Evolutionary conservation across 2,888 invertebrate species (phyloP).

Genomic region (Hydropsyche betteni): DNA sequence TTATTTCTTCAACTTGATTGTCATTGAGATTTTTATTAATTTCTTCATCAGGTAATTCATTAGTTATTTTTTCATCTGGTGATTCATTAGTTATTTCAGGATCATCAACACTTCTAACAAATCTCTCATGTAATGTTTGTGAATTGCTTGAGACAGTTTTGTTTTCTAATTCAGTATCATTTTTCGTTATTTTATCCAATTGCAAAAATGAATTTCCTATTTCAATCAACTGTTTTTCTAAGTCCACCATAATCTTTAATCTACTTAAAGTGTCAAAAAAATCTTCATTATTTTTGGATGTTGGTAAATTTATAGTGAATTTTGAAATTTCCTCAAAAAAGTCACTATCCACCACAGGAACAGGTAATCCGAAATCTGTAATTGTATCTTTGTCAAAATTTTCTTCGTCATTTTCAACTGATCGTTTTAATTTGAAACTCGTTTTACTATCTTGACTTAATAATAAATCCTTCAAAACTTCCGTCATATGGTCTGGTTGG

Average conservation of each 20-base stretch:
- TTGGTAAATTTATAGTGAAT: not conserved
- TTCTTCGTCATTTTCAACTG: not conserved
- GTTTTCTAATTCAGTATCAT: not conserved
- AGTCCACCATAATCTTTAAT: slow-evolving; percentile 41
- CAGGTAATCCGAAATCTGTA: not conserved
- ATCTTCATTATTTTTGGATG: slow-evolving; percentile 15
- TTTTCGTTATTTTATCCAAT: not conserved
- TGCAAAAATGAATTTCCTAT: slow-evolving; percentile 38
- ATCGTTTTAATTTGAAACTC: not conserved
- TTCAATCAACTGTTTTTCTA: slow-evolving; percentile 48
- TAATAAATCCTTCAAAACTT: slow-evolving; percentile 24
- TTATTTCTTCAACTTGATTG: not conserved
- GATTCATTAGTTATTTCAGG: slow-evolving; percentile 57
- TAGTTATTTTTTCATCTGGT: slow-evolving; percentile 49
- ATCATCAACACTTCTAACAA: slow-evolving; percentile 53
- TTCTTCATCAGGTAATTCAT: slow-evolving; percentile 45
- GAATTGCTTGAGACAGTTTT: not conserved
- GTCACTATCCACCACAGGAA: not conserved
- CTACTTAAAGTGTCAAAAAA: slow-evolving; percentile 42
- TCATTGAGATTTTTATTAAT: not conserved
- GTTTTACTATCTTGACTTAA: not conserved
- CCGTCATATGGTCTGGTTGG: slow-evolving; percentile 20
- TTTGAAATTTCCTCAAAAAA: not conserved
- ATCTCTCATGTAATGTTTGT: not conserved
- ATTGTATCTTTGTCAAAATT: not conserved